Percentiles rank a stretch among this genome's conserved stretches.
These are phyloP conservation scores for Hirtodrosophila histrioides DNA, from an alignment of 2,888 invertebrate genomes.

Conservation along the genomic window DNA sequence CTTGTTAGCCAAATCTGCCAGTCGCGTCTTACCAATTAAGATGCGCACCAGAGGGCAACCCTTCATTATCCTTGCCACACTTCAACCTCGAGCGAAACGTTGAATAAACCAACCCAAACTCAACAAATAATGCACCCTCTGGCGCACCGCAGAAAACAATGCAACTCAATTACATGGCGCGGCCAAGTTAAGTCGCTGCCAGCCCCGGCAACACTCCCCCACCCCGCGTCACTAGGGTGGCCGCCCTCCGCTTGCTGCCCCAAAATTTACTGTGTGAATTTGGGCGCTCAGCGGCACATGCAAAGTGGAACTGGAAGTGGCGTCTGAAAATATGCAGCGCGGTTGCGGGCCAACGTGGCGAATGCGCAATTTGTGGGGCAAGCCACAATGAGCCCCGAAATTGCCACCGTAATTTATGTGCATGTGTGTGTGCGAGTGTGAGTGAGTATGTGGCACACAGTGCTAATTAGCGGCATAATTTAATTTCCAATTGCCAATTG, in stretches of 20 bases:
- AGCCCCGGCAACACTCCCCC: background rate
- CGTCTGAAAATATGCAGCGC: conserved; percentile 56
- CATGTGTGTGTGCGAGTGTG: conserved; percentile 5
- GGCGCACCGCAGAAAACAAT: conserved; percentile 51
- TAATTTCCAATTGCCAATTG: conserved; percentile 69
- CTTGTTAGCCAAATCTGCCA: no score
- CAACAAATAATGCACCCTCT: background rate
- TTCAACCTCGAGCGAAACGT: conserved; percentile 13
- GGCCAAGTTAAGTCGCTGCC: conserved; percentile 17
- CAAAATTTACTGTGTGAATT: conserved; percentile 74
- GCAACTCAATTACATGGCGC: conserved; percentile 71
- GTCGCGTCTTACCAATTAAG: no score
- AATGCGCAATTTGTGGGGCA: conserved; percentile 39
- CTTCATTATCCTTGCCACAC: background rate
- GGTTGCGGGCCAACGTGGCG: conserved; percentile 42
- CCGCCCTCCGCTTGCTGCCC: background rate
- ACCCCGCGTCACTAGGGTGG: background rate
- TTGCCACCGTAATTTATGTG: conserved; percentile 76
- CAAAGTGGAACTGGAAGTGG: conserved; percentile 24
- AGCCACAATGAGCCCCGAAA: conserved; percentile 72
- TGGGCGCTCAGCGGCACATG: conserved; percentile 50
- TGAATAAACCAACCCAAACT: background rate
- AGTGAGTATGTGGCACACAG: conserved; percentile 19
- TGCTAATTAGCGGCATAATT: conserved; percentile 76
- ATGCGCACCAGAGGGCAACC: background rate